Evolutionary conservation across 1,140 invertebrate species (phyloP).

Genomic region (Papilio xuthus): DNA sequence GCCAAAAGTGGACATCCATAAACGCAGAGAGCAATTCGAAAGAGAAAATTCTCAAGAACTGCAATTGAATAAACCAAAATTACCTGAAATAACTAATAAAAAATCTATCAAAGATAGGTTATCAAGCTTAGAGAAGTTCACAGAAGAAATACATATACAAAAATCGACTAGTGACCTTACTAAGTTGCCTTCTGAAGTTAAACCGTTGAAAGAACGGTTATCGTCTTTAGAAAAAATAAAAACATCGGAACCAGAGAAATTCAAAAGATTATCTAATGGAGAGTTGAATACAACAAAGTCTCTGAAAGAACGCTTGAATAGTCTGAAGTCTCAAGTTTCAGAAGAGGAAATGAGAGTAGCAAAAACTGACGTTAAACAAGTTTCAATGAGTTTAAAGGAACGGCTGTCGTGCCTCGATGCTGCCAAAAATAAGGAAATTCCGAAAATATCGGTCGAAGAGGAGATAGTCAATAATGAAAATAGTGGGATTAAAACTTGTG

Average conservation of each 20-base stretch:
- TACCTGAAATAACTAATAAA: slow-evolving; percentile 83
- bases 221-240: slow-evolving; percentile 84
- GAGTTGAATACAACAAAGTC: slow-evolving; percentile 77
- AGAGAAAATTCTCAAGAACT: slow-evolving; percentile 81
- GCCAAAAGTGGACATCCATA: slow-evolving; percentile 91
- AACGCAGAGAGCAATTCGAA: slow-evolving; percentile 92
- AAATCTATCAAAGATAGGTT: slow-evolving; percentile 88
- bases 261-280: slow-evolving; percentile 78
- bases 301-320: slow-evolving; percentile 82
- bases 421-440: slow-evolving; percentile 78
- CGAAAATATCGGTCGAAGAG: slow-evolving; percentile 77
- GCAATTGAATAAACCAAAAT: slow-evolving; percentile 77
- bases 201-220: slow-evolving; percentile 84
- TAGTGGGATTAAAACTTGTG: slow-evolving; percentile 57
- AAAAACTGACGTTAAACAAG: slow-evolving; percentile 75
- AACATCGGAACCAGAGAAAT: slow-evolving; percentile 76
- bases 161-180: slow-evolving; percentile 75
- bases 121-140: slow-evolving; percentile 84
- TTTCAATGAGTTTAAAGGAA: slow-evolving; percentile 83
- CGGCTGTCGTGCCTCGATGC: slow-evolving; percentile 81
- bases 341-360: slow-evolving; percentile 73
- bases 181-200: slow-evolving; percentile 84
- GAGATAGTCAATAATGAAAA: slow-evolving; percentile 63
- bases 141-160: slow-evolving; percentile 72
- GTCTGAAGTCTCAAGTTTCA: slow-evolving; percentile 82